A percentile compares a stretch with the other conserved stretches of the same genome.
Conservation (phyloP, 2,888 invertebrate genomes). For the Notodonta dromedarius region DNA sequence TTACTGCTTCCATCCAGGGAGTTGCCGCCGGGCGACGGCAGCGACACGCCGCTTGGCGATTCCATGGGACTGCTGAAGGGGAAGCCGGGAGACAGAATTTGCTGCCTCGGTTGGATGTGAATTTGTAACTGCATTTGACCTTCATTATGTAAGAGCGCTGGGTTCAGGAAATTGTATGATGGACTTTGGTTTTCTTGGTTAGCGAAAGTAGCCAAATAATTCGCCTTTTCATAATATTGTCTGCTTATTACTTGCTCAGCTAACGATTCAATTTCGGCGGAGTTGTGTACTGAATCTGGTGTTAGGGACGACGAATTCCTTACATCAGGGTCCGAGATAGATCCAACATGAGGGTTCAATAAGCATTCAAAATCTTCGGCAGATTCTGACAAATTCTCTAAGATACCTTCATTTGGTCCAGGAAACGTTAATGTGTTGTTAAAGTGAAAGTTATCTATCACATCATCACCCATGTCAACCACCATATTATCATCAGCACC, state of each 20-base stretch:
- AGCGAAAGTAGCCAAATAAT: slow-evolving; percentile 72
- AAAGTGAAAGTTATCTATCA: slow-evolving; percentile 92
- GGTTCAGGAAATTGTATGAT: slow-evolving; percentile 85
- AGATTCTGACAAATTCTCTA: slow-evolving; percentile 92
- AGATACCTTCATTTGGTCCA: slow-evolving; percentile 89
- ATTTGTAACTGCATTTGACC: slow-evolving; percentile 88
- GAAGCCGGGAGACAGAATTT: slow-evolving; percentile 84
- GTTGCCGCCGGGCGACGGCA: slow-evolving; percentile 92
- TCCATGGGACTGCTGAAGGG: slow-evolving; percentile 88
- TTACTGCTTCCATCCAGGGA: slow-evolving; percentile 87
- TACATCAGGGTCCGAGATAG: slow-evolving; percentile 86
- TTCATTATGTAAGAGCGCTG: slow-evolving; percentile 81
- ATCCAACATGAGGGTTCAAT: slow-evolving; percentile 89
- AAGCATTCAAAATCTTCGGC: slow-evolving; percentile 91
- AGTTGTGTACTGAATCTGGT: slow-evolving; percentile 86
- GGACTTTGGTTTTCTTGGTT: slow-evolving; percentile 78
- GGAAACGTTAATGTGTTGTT: slow-evolving; percentile 92
- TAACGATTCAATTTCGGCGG: slow-evolving; percentile 89
- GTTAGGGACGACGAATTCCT: slow-evolving; percentile 89
- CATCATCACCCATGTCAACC: slow-evolving; percentile 91
- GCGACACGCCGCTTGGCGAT: slow-evolving; percentile 89
- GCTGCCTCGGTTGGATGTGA: slow-evolving; percentile 87
- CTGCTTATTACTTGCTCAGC: slow-evolving; percentile 89
- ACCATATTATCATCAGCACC: slow-evolving; percentile 93
- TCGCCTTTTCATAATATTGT: slow-evolving; percentile 81